Percentiles rank a stretch among this genome's conserved stretches.
Evolutionary conservation across 2,797 vertebrate species (phyloP).

Genomic region (Lacerta bilineata): DNA sequence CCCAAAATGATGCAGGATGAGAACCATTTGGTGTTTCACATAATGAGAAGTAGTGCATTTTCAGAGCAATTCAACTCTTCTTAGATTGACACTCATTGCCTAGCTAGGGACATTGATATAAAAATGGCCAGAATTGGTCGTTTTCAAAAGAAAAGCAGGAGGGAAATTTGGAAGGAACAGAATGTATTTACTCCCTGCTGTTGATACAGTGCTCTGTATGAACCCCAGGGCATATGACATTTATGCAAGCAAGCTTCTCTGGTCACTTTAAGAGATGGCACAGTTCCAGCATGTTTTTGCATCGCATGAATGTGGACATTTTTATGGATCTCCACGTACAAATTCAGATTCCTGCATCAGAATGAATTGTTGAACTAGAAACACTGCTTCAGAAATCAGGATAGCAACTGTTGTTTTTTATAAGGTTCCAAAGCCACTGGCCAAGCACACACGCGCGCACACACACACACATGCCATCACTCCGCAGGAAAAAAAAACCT

Average conservation of each 20-base stretch:
- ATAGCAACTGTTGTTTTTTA: background rate
- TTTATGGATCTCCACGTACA: background rate
- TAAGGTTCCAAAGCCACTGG: background rate
- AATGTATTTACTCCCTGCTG: background rate
- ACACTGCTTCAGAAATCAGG: background rate
- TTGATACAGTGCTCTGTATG: background rate
- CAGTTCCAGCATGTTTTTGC: background rate
- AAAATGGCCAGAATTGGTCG: slow-evolving; percentile 10
- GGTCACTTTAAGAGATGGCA: background rate
- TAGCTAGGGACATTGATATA: too few species aligned
- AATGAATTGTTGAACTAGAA: background rate
- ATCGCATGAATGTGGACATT: background rate
- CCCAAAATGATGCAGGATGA: background rate
- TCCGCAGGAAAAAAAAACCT: background rate
- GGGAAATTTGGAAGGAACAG: background rate
- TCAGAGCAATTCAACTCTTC: background rate
- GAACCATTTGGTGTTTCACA: background rate
- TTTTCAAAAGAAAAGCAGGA: background rate
- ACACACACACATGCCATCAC: too few species aligned
- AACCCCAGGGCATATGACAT: background rate
- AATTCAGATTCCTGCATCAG: background rate
- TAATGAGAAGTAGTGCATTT: background rate
- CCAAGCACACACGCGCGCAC: background rate
- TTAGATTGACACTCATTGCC: too few species aligned
- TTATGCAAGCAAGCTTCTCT: background rate